Conservation (phyloP, 64 coral and sea anemone genomes). For the Exaiptasia diaphana region DNA sequence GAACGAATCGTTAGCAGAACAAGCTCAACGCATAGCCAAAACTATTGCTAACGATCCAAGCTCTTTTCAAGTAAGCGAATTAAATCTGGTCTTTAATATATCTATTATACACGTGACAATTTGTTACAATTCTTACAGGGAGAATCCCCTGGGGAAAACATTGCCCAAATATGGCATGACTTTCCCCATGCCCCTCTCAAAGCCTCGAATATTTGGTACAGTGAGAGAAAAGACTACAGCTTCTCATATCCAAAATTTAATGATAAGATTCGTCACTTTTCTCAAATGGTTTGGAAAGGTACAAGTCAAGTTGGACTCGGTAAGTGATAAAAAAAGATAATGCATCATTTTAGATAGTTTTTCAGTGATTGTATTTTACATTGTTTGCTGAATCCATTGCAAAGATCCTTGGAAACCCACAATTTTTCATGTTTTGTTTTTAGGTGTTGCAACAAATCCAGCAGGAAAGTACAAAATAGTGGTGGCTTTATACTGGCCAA, state of each 20-base stretch:
- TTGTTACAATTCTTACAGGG: constrained; percentile 10
- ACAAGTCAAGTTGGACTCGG: constrained; percentile 74
- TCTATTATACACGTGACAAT: background rate
- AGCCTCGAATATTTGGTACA: constrained; percentile 85
- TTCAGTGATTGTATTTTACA: no score
- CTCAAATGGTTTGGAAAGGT: constrained; percentile 79
- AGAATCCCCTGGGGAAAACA: constrained; percentile 74
- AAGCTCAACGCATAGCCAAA: constrained; percentile 74
- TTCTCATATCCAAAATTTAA: constrained; percentile 68
- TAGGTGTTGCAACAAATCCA: constrained; percentile 62
- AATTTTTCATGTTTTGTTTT: background rate
- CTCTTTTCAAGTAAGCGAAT: constrained; percentile 6
- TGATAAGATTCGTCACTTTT: constrained; percentile 70
- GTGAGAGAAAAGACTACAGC: constrained; percentile 64
- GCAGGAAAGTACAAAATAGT: constrained; percentile 81
- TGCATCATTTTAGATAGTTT: background rate
- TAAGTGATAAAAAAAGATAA: background rate
- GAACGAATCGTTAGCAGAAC: constrained; percentile 73
- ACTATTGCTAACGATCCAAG: constrained; percentile 67
- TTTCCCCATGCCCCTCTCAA: constrained; percentile 76
- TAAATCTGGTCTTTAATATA: background rate
- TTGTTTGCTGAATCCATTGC: background rate
- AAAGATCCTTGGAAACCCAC: background rate
- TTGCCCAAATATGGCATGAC: constrained; percentile 94
- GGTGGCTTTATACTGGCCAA: constrained; percentile 73